Conservation (phyloP, 2,888 invertebrate species). For the Acleris emargana region DNA sequence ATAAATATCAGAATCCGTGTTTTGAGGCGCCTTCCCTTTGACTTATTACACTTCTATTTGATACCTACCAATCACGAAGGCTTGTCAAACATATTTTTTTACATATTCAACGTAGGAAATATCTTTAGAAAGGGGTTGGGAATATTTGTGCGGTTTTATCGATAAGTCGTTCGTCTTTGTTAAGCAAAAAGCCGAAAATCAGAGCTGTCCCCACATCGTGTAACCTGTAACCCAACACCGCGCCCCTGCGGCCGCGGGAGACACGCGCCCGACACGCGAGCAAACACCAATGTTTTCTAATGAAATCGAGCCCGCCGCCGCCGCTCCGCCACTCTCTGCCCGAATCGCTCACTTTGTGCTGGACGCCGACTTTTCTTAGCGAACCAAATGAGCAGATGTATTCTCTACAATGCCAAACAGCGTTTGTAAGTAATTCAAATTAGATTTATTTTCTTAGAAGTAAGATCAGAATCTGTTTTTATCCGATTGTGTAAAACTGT, state of each 20-base stretch:
- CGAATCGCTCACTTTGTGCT: conserved; percentile 16
- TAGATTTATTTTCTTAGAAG: neutral
- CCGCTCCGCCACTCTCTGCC: conserved; percentile 34
- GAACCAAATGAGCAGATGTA: conserved; percentile 13
- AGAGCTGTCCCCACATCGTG: conserved; percentile 38
- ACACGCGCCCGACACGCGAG: conserved; percentile 60
- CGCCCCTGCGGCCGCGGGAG: conserved; percentile 45
- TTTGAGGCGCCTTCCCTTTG: conserved; percentile 23
- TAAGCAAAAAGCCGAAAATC: conserved; percentile 34
- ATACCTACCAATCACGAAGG: conserved; percentile 24
- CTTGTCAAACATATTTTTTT: conserved; percentile 15
- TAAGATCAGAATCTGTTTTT: neutral
- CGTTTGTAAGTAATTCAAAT: too few species aligned
- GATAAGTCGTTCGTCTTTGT: conserved; percentile 24
- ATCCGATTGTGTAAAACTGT: too few species aligned
- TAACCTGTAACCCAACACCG: conserved; percentile 40
- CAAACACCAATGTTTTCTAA: conserved; percentile 62
- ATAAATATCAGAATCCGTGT: conserved; percentile 31
- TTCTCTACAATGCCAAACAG: neutral
- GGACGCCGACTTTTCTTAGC: conserved; percentile 10
- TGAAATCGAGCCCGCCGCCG: conserved; percentile 52
- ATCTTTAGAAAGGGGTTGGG: neutral
- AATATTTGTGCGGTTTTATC: conserved; percentile 3
- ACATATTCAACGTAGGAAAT: conserved; percentile 1
- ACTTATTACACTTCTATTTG: conserved; percentile 19